These are phyloP conservation scores for Venusia cambrica DNA, from an alignment of 2,888 invertebrate genomes.

Conservation along the genomic window DNA sequence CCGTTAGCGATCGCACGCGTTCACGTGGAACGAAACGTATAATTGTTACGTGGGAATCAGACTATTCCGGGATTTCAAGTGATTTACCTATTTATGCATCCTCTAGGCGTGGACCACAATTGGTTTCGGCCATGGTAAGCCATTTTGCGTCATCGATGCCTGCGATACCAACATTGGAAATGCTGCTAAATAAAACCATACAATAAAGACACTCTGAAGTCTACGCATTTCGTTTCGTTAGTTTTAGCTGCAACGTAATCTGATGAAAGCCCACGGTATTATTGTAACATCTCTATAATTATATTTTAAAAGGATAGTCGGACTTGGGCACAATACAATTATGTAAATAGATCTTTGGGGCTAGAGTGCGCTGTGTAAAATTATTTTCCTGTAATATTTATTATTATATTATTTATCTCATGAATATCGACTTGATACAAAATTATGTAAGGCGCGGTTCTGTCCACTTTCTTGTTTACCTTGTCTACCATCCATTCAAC, in stretches of 20 bases:
- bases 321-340: slow-evolving; percentile 18
- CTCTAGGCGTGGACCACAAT: slow-evolving; percentile 9
- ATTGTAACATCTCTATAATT: slow-evolving; percentile 6
- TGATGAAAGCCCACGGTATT: slow-evolving; percentile 11
- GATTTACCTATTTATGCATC: slow-evolving; percentile 18
- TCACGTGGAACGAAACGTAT: slow-evolving; percentile 40
- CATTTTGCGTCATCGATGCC: no score
- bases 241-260: no score
- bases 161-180: no score
- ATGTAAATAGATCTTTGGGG: no score
- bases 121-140: no score
- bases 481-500: no score
- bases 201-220: no score
- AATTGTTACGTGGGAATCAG: slow-evolving; percentile 57
- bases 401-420: slow-evolving; percentile 19
- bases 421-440: slow-evolving; percentile 24
- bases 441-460: slow-evolving; percentile 23
- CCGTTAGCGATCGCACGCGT: slow-evolving; percentile 38
- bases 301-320: slow-evolving; percentile 5
- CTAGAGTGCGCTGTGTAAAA: no score
- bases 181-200: background rate
- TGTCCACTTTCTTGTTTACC: slow-evolving; percentile 28
- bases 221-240: no score
- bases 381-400: no score
- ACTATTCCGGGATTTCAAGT: slow-evolving; percentile 31